Evolutionary conservation across 2,888 invertebrate species (phyloP).

Genomic region (Alentia gelatinosa): DNA sequence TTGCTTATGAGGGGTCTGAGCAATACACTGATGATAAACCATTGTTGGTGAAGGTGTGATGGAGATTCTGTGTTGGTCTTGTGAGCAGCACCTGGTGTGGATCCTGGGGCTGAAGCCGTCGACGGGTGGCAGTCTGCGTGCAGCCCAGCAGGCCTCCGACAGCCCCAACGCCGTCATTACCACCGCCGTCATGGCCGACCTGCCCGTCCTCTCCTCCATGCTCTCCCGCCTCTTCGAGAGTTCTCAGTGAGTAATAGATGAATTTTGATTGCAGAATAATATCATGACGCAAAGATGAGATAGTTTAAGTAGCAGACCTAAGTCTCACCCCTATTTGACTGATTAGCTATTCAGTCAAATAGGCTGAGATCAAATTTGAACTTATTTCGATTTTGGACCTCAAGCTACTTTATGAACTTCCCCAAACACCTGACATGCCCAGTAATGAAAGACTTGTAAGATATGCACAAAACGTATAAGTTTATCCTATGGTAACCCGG

Average conservation of each 20-base stretch:
- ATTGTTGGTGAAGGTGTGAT: too few species aligned
- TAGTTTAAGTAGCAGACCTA: too few species aligned
- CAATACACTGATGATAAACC: too few species aligned
- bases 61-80: not conserved
- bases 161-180: constrained; percentile 86
- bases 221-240: constrained; percentile 96
- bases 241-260: constrained; percentile 85
- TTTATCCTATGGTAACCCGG: too few species aligned
- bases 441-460: too few species aligned
- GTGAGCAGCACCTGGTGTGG: constrained; percentile 88
- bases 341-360: not conserved
- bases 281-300: too few species aligned
- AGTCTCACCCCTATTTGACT: too few species aligned
- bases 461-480: too few species aligned
- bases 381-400: too few species aligned
- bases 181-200: constrained; percentile 96
- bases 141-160: constrained; percentile 81
- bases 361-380: not conserved
- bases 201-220: constrained; percentile 87
- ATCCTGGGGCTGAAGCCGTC: constrained; percentile 97
- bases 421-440: too few species aligned
- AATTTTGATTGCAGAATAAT: not conserved
- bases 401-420: too few species aligned
- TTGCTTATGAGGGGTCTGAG: too few species aligned
- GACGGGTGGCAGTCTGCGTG: constrained; percentile 94